Conservation (phyloP, 1,140 invertebrate species). For the Drosophila truncata region DNA sequence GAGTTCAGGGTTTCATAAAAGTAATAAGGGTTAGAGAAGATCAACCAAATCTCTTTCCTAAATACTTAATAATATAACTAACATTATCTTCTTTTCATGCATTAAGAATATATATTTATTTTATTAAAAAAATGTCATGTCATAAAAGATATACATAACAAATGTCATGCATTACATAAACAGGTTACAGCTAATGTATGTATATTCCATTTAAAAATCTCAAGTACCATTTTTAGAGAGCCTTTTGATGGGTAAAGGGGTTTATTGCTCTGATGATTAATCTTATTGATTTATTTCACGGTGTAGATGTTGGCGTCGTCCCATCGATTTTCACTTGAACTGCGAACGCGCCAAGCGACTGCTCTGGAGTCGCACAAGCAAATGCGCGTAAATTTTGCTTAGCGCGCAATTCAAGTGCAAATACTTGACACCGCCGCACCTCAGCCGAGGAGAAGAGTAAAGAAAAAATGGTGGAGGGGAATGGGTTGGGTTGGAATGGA, state of each 20-base stretch:
- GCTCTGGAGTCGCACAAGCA: slow-evolving; percentile 76
- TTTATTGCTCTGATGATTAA: not conserved
- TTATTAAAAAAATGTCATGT: too few species aligned
- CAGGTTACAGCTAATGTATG: not conserved
- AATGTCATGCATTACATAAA: not conserved
- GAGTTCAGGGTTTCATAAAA: too few species aligned
- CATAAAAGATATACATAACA: not conserved
- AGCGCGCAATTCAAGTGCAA: slow-evolving; percentile 78
- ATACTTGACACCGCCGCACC: slow-evolving; percentile 82
- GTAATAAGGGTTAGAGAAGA: not conserved
- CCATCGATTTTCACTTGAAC: slow-evolving; percentile 80
- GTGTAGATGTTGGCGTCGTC: slow-evolving; percentile 41
- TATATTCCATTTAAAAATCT: not conserved
- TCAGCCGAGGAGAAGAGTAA: slow-evolving; percentile 14
- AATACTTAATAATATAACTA: not conserved
- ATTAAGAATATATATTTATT: not conserved
- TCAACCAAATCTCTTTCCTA: not conserved
- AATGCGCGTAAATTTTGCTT: slow-evolving; percentile 83
- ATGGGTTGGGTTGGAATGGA: not conserved
- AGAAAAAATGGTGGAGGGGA: not conserved
- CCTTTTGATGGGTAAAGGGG: not conserved
- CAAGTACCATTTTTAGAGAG: not conserved
- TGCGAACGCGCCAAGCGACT: slow-evolving; percentile 56
- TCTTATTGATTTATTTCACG: slow-evolving; percentile 23
- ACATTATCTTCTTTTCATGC: not conserved